Base-by-base conservation (phyloP, 1,140 invertebrate species). In the Odontomachus brunneus region DNA sequence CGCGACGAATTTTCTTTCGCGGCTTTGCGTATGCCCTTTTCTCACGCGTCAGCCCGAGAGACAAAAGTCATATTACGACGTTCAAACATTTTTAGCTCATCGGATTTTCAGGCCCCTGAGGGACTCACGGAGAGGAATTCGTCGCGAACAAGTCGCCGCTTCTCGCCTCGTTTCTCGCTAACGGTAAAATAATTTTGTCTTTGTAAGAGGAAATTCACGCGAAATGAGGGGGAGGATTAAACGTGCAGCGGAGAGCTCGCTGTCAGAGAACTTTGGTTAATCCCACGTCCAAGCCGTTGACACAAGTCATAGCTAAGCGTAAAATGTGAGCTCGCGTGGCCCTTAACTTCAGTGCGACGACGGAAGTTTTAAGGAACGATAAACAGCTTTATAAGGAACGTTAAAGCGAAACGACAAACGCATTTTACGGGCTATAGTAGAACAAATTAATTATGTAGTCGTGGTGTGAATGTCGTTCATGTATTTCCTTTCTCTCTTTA, bases 201-300 rank as follows among this genome's bases (percentile, higher is more conserved):
- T 33, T 17, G 17, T 53, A 53, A 76, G 66, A 66, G 11, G 38
- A 11, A 65, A 66, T 55, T 76, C 49, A 66, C 38, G 9, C 38
- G 38, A 44, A 33, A 38, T 55, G 24, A n/a, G n/a, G 15, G 26
- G 24, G 5, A 66, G 74, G 74, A 55, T 76, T 76, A 76, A 76
- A 19, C 53, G n/a, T 55, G 19, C 19, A 51, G 29, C 19, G 17
- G 19, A 66, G 49, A 76, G 60, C 48, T 53, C 24, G 60, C 49
- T 76, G 62, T 53, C 26, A 53, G 19, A 38, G 29, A 76, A 76
- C 73, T 76, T 76, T 76, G 66, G 60, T 55, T 76, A 76, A 76
- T 76, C 49, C 62, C 26, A 22, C 49, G 74, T 76, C 26, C n/a
- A 48, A 53, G 29, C 55, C 29, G 74, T 66, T 66, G 74, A 76